Evolutionary conservation across 2,113 vertebrate species (phyloP).

Genomic region (Nestor notabilis): DNA sequence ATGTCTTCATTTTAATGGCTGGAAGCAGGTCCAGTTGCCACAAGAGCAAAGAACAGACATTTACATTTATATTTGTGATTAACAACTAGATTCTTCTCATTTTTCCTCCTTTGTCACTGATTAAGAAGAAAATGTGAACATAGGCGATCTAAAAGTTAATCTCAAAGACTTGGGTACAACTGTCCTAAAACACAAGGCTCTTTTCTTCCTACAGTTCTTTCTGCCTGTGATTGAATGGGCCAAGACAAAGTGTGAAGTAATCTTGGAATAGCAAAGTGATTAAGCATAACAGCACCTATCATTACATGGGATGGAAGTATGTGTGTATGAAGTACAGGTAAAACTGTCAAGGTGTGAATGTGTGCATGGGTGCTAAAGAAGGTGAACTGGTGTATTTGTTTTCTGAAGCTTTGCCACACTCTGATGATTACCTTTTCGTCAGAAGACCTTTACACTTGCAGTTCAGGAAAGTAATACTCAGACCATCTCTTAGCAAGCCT

Average conservation of each 20-base stretch:
- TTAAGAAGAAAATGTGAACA: neutral
- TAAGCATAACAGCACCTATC: accelerated
- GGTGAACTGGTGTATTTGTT: neutral
- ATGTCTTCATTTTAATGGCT: neutral
- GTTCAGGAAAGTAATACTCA: neutral
- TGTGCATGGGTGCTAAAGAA: neutral
- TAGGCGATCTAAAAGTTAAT: neutral
- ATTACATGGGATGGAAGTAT: neutral
- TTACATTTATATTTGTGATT: neutral
- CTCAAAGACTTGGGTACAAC: neutral
- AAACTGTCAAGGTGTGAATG: neutral
- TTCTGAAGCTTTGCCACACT: neutral
- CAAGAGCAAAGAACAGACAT: neutral
- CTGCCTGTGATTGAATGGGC: neutral
- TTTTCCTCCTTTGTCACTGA: neutral
- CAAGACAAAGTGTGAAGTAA: neutral
- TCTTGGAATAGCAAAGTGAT: accelerated
- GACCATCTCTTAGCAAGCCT: neutral
- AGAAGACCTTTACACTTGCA: neutral
- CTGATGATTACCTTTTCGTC: neutral
- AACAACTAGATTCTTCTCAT: neutral
- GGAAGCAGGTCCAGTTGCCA: neutral
- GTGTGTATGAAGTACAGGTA: neutral
- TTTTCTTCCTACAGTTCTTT: neutral
- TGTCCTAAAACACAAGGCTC: neutral